Conservation (phyloP, 2,888 invertebrate genomes). For the Axea sp. region DNA sequence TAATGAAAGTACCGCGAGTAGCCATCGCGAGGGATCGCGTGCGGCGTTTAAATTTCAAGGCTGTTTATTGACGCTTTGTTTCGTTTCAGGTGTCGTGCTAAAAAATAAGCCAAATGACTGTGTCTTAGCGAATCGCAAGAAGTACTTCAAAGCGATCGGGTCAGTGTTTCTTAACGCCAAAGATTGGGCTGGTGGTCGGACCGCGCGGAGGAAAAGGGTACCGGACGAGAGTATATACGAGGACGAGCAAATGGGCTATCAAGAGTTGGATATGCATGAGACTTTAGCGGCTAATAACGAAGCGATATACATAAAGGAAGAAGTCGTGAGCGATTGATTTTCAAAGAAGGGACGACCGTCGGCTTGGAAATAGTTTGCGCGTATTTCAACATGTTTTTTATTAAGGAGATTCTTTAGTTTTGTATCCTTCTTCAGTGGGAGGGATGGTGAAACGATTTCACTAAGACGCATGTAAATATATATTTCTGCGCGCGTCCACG, state of each 20-base stretch:
- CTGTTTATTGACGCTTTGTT: too few species aligned
- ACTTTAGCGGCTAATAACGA: constrained; percentile 42
- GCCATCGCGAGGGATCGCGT: too few species aligned
- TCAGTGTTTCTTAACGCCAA: constrained; percentile 60
- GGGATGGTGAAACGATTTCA: too few species aligned
- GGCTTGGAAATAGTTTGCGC: constrained; percentile 9
- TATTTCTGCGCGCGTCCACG: too few species aligned
- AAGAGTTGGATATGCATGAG: constrained; percentile 51
- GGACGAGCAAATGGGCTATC: constrained; percentile 48
- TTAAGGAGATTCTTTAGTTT: too few species aligned
- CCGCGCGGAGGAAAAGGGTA: constrained; percentile 51
- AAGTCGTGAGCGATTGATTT: constrained; percentile 45
- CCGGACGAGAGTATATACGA: constrained; percentile 33
- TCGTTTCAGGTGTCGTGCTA: constrained; percentile 53
- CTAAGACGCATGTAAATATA: too few species aligned
- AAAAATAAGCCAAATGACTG: constrained; percentile 56
- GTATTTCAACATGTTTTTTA: too few species aligned
- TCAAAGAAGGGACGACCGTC: not conserved
- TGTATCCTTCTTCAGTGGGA: too few species aligned
- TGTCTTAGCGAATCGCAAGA: constrained; percentile 47
- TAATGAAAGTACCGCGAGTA: too few species aligned
- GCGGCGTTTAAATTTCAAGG: too few species aligned
- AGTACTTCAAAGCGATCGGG: constrained; percentile 58
- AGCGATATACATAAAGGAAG: constrained; percentile 53
- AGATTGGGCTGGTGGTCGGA: constrained; percentile 60